A percentile compares a stretch with the other conserved stretches of the same genome.
phyloP scores from a whole-genome alignment of 2,888 invertebrate genomes.

The Tinea semifulvella region DNA sequence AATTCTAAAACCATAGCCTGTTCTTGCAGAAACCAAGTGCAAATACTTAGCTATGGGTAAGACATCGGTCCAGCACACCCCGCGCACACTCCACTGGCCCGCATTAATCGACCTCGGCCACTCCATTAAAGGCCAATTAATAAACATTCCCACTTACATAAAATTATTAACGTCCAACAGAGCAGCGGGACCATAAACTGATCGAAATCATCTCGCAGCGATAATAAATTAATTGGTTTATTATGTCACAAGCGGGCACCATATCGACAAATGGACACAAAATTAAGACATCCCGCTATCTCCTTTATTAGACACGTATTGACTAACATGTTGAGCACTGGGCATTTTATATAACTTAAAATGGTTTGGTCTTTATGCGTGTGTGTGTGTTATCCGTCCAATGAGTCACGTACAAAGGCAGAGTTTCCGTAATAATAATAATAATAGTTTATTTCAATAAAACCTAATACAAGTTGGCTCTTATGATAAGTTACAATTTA shows the following conservation, averaged over 20 bases:
- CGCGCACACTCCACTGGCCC: no score
- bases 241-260: conserved; percentile 48
- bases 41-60: no score
- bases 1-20: no score
- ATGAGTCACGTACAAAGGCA: no score
- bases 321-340: conserved; percentile 36
- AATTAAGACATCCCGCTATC: conserved; percentile 65
- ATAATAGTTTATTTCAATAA: no score
- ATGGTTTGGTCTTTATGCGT: no score
- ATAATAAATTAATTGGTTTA: conserved; percentile 65
- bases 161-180: conserved; percentile 57
- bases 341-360: background rate
- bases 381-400: no score
- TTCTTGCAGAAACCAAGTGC: no score
- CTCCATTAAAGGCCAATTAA: conserved; percentile 58
- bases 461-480: no score
- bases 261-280: conserved; percentile 53
- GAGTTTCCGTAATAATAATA: no score
- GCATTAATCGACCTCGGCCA: conserved; percentile 39
- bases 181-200: conserved; percentile 44
- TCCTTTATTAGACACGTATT: conserved; percentile 50
- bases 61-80: no score
- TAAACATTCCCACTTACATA: conserved; percentile 58
- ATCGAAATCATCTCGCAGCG: conserved; percentile 50
- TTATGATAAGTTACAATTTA: no score